Percentiles rank a stretch among this genome's conserved stretches.
phyloP scores from a whole-genome alignment of 2,797 vertebrate genomes.

The Sebastes aleutianus region DNA sequence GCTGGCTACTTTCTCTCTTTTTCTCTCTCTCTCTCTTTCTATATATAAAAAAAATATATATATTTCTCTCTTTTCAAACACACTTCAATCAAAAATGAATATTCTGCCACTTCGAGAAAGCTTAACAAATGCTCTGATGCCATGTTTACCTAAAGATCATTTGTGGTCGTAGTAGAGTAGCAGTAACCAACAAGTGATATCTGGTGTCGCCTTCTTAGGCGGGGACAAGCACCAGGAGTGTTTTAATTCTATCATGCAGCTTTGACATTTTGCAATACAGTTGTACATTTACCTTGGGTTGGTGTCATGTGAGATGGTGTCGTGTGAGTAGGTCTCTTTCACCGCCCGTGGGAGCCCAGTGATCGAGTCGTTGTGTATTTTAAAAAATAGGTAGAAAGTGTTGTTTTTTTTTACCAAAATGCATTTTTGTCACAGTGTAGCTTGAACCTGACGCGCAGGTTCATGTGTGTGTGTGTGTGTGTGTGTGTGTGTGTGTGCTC shows the following conservation, averaged over 20 bases:
- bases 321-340: constrained; percentile 54
- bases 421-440: constrained; percentile 69
- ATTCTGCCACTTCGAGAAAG: constrained; percentile 71
- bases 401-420: constrained; percentile 67
- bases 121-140: constrained; percentile 71
- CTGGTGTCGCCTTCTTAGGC: constrained; percentile 31
- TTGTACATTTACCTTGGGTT: constrained; percentile 66
- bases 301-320: constrained; percentile 65
- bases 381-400: constrained; percentile 60
- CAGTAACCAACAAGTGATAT: constrained; percentile 68
- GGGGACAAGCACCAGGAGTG: constrained; percentile 53
- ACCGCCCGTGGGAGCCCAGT: constrained; percentile 27
- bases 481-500: constrained; percentile 41
- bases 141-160: constrained; percentile 79
- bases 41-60: constrained; percentile 31
- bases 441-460: constrained; percentile 62
- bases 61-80: constrained; percentile 63
- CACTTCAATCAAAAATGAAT: constrained; percentile 62
- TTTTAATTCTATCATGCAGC: constrained; percentile 74
- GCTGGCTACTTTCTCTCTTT: constrained; percentile 57
- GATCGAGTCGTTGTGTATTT: constrained; percentile 48
- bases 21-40: constrained; percentile 21
- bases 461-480: constrained; percentile 31
- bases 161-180: constrained; percentile 79
- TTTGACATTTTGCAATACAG: constrained; percentile 80